These are phyloP conservation scores for Hormiphora californensis DNA, from an alignment of 37 sponge, comb jelly and placozoan genomes.

Conservation along the genomic window DNA sequence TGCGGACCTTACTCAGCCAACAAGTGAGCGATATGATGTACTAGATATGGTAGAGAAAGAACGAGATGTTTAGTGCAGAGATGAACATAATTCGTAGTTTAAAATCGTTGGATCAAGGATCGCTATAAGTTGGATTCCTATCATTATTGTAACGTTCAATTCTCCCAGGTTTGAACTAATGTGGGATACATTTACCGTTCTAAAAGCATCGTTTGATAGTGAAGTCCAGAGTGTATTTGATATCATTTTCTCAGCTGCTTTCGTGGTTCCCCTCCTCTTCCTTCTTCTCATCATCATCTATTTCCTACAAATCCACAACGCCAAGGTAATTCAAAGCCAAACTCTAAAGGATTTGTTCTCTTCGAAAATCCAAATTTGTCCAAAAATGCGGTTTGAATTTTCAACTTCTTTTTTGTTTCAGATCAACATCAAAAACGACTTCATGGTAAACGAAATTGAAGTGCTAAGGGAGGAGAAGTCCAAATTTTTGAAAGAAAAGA, in stretches of 20 bases:
- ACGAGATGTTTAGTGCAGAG: too few relatives aligned
- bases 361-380: too few relatives aligned
- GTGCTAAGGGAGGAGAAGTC: background rate
- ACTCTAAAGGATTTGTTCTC: too few relatives aligned
- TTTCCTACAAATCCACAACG: background rate
- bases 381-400: too few relatives aligned
- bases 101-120: too few relatives aligned
- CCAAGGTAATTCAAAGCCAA: background rate
- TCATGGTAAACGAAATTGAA: slow-evolving; percentile 1
- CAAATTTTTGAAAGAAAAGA: slow-evolving; percentile 3
- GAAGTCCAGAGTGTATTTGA: background rate
- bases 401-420: background rate
- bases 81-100: too few relatives aligned
- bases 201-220: background rate
- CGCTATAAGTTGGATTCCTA: too few relatives aligned
- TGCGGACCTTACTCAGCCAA: background rate
- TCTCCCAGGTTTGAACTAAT: background rate
- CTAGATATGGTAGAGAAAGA: too few relatives aligned
- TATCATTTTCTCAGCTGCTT: slow-evolving; percentile 3
- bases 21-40: slow-evolving; percentile 26
- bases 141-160: too few relatives aligned
- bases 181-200: slow-evolving; percentile 19
- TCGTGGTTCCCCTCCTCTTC: slow-evolving; percentile 24
- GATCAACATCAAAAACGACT: slow-evolving; percentile 15
- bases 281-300: background rate